phyloP scores from a whole-genome alignment of 1,140 invertebrate species.

The Paraescarpia echinospica region DNA sequence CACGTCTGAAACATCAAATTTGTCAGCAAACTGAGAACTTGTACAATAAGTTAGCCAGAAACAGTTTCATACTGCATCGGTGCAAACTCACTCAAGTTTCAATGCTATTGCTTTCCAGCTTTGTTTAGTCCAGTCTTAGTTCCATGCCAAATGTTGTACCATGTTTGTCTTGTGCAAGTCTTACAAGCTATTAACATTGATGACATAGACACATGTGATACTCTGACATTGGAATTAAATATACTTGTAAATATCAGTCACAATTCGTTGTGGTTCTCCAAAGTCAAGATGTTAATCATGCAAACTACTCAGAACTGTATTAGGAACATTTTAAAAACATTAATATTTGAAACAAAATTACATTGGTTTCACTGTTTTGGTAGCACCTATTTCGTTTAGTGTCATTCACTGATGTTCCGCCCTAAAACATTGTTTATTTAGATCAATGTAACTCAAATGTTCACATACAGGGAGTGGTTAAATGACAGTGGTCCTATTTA shows the following conservation, averaged over 20 bases:
- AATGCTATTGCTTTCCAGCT: neutral
- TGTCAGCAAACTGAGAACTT: neutral
- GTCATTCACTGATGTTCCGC: no score
- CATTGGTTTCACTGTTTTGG: no score
- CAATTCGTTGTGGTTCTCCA: neutral
- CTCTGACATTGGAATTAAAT: neutral
- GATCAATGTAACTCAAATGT: no score
- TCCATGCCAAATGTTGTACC: neutral
- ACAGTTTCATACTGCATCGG: neutral
- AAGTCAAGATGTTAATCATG: neutral
- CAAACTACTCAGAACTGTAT: no score
- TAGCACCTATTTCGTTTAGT: no score
- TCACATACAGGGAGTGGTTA: no score
- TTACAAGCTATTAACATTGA: neutral
- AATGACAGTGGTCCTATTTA: neutral
- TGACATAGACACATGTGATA: neutral
- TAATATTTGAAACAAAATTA: no score
- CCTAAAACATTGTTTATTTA: no score
- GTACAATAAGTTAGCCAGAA: neutral
- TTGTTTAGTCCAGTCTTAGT: neutral
- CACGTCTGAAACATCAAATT: conserved; percentile 68
- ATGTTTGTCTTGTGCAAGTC: neutral
- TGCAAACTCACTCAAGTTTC: neutral
- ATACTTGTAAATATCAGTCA: neutral
- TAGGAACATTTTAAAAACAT: no score